phyloP scores from a whole-genome alignment of 2,888 invertebrate genomes.

The Cerastoderma edule region DNA sequence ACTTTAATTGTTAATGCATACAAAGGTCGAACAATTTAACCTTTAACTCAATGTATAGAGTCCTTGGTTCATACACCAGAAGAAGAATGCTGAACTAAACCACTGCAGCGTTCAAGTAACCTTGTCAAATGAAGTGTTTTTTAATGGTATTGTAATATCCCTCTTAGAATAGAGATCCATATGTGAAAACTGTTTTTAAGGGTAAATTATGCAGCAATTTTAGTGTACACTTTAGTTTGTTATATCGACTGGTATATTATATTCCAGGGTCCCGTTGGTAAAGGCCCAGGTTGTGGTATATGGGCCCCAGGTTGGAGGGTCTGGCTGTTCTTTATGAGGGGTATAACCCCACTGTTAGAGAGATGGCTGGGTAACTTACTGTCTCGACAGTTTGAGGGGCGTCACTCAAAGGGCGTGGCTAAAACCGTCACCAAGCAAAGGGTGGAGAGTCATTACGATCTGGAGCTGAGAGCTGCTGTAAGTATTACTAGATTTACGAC shows the following conservation, averaged over 20 bases:
- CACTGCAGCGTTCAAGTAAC: too few species aligned
- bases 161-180: too few species aligned
- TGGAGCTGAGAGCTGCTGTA: conserved; percentile 97
- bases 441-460: conserved; percentile 99
- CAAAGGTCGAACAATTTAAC: too few species aligned
- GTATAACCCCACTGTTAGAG: conserved; percentile 98
- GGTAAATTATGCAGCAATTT: too few species aligned
- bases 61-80: too few species aligned
- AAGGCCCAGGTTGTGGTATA: conserved; percentile 99
- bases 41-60: too few species aligned
- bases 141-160: too few species aligned
- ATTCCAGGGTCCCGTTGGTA: conserved; percentile 95
- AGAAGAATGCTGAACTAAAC: too few species aligned
- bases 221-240: too few species aligned
- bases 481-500: conserved; percentile 56
- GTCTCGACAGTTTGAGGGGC: conserved; percentile 99
- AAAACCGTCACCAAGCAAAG: conserved; percentile 99
- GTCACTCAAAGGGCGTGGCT: conserved; percentile 99
- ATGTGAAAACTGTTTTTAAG: too few species aligned
- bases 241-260: neutral
- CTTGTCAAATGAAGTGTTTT: too few species aligned
- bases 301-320: conserved; percentile 99
- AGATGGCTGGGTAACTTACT: conserved; percentile 99
- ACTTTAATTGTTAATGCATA: too few species aligned
- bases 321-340: conserved; percentile 99